Base-by-base conservation (phyloP, 2,797 vertebrate species). In the Melanotaenia maccullochi region DNA sequence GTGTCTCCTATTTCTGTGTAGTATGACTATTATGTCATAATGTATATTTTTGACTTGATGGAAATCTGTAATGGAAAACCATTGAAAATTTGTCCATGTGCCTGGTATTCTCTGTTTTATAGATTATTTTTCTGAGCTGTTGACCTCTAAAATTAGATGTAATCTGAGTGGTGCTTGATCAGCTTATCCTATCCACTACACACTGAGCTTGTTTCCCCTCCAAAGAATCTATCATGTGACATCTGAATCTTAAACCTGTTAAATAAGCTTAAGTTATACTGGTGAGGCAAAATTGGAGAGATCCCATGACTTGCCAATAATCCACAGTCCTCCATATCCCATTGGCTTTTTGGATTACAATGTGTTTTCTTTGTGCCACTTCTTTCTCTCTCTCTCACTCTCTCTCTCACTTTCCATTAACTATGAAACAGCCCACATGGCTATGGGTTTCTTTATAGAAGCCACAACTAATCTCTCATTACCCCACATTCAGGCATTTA, bases 261-360 rank as follows among this genome's bases (percentile, higher is more conserved):
- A 92, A 93, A 94, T 86, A 79, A 93, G 93, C 93, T 93, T 93
- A 93, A 70, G 40, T 83, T 90, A 82, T 79, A 76, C 75, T 70
- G 60, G 61, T 65, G 76, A 88, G 74, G 83, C 72, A 87, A 85
- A 85, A 81, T 91, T 89, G 58, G 47, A 72, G 73, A 80, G 81
- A 88, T 94, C 94, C 90, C 92, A 90, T 95, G 94, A 93, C 90
- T 92, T 75, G 61, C 74, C 74, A 78, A 78, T 92, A 94, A 93
- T 94, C 92, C 90, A 74, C 68, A 65, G 62, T 75, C 65, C 73
- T 14, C 60, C 49, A 36, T 65, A 85, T 85, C 74, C 72, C 86
- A 76, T 82, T 86, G 71, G 81, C 69, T 77, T 78, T 82, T 80
- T 85, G 73, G 65, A 91, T 80, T 85, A 92, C 89, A 91, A 86